Evolutionary conservation across 2,888 invertebrate species (phyloP).

Genomic region (Marronus borbonicus): DNA sequence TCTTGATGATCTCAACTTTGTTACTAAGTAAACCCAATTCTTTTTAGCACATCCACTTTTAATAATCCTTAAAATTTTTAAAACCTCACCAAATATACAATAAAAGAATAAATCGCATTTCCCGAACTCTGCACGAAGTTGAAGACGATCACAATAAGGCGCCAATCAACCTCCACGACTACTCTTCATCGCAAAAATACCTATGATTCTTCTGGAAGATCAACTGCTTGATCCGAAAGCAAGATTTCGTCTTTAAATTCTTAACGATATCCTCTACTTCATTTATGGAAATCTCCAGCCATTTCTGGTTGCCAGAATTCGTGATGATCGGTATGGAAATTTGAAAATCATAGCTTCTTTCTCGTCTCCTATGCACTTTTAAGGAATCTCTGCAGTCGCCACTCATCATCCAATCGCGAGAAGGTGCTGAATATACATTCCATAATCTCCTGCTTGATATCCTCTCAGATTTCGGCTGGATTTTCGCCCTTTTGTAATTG

Average conservation of each 20-base stretch:
- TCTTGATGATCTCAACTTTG: no score
- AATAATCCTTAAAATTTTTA: background rate
- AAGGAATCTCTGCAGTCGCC: constrained; percentile 40
- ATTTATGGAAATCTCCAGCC: constrained; percentile 27
- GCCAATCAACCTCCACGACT: background rate
- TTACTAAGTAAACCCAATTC: background rate
- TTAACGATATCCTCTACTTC: constrained; percentile 38
- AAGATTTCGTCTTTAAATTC: constrained; percentile 42
- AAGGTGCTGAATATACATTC: constrained; percentile 44
- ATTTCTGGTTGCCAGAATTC: constrained; percentile 30
- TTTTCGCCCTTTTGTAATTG: constrained; percentile 9
- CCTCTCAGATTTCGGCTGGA: background rate
- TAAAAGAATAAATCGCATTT: background rate
- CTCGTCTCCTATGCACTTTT: constrained; percentile 8
- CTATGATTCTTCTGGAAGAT: constrained; percentile 35
- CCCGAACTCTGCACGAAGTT: background rate
- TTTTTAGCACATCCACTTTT: background rate
- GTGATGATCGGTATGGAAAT: constrained; percentile 37
- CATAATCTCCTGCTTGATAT: constrained; percentile 25
- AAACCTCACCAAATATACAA: background rate
- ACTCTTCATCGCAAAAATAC: constrained; percentile 1
- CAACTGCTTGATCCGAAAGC: constrained; percentile 44
- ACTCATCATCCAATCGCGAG: constrained; percentile 49
- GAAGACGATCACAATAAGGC: background rate
- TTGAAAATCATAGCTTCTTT: constrained; percentile 14